Evolutionary conservation across 2,113 vertebrate genomes (phyloP), one percentile per base, ranked within the genome.

Genomic region (Muscicapa adusta): DNA sequence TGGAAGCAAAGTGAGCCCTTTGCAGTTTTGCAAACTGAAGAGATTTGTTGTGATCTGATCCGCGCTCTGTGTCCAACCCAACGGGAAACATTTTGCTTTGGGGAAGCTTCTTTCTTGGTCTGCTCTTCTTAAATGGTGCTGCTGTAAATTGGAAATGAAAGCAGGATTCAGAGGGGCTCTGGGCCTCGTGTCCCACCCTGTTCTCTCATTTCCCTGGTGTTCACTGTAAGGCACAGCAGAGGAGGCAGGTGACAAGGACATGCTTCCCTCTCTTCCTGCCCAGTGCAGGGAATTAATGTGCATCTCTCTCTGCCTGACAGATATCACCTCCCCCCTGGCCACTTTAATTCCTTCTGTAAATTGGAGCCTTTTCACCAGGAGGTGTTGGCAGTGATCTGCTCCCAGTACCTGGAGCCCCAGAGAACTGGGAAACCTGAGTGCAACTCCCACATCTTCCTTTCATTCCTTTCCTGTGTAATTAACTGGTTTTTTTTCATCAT

Each of bases 51-150:
- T 53, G 79, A 71, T n/a, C 67, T 25, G 5, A 60, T 47, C 75
- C 1, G 5, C 0, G 2, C 22, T 47, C 73, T 2, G 14, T 14
- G 23, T 71, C 53, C 2, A 1, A 7, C 77, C 43, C 48, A 15
- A 16, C 0, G 0, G 24, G 45, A 76, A 90, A 61, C 2, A 1
- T 71, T 82, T 73, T 58, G 66, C 63, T 93, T 29, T 90, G 58
- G 54, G 61, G 54, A 61, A 82, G 38, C 24, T 67, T 66, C 38
- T 45, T 78, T 57, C 45, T 40, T 31, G 31, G 10, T 18, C 26
- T 75, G 0, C 71, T 91, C 34, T 71, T 67, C 58, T 53, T 20
- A 45, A 68, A 17, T 9, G 29, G 45, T 16, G 47, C 62, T 74
- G 68, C 63, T 80, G 54, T n/a, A 12, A 58, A 70, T 33, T 45